Conservation (phyloP, 2,113 vertebrate species). For the Lamprotornis superbus region DNA sequence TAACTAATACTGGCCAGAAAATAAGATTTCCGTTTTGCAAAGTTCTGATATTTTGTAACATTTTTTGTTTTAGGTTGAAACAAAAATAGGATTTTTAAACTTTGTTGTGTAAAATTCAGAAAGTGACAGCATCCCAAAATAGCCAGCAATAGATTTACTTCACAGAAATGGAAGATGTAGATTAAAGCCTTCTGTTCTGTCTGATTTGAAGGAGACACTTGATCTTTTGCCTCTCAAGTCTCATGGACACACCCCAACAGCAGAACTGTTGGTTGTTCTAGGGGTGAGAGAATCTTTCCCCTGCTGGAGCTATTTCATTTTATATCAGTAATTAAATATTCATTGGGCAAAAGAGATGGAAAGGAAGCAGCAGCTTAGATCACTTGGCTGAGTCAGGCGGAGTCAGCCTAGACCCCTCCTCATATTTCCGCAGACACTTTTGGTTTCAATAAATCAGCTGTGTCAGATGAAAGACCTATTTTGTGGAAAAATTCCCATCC, state of each 20-base stretch:
- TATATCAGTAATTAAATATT: conserved; percentile 9
- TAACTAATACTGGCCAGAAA: conserved; percentile 27
- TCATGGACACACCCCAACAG: background rate
- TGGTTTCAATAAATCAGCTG: conserved; percentile 11
- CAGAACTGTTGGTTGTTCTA: background rate
- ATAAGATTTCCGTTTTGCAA: background rate
- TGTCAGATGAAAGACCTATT: conserved; percentile 52
- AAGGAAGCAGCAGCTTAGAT: background rate
- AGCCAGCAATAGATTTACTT: background rate
- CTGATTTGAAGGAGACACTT: background rate
- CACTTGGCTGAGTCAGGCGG: background rate
- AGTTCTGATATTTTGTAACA: conserved; percentile 32
- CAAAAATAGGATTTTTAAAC: conserved; percentile 18
- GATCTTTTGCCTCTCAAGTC: background rate
- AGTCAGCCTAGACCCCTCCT: conserved; percentile 23
- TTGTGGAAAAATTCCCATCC: conserved; percentile 21
- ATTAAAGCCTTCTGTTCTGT: background rate
- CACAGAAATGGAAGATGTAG: background rate
- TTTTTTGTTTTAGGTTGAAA: conserved; percentile 2
- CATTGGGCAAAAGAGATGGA: background rate
- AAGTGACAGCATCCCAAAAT: background rate
- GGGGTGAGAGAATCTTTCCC: background rate
- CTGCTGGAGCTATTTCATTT: background rate
- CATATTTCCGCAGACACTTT: background rate
- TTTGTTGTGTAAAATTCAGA: conserved; percentile 17